These are phyloP conservation scores for Orthonychiurus folsomi DNA, from an alignment of 2,888 invertebrate genomes.

Conservation along the genomic window DNA sequence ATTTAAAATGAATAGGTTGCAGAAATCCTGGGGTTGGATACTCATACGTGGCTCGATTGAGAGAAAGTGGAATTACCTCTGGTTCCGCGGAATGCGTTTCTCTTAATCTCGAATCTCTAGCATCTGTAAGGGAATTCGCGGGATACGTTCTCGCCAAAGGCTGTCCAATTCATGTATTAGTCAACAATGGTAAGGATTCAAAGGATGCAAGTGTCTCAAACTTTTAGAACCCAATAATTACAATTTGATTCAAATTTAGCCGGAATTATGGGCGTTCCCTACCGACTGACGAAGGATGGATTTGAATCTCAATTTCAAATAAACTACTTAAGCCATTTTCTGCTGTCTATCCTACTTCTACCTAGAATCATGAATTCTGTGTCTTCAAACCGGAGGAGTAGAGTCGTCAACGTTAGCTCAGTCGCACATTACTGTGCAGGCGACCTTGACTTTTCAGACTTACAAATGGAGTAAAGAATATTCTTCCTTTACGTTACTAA, in stretches of 20 bases:
- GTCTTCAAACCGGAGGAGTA: constrained; percentile 46
- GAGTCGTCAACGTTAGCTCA: constrained; percentile 80
- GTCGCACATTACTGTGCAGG: constrained; percentile 63
- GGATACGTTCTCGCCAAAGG: constrained; percentile 55
- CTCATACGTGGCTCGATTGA: constrained; percentile 45
- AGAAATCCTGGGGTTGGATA: constrained; percentile 56
- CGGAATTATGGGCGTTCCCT: constrained; percentile 82
- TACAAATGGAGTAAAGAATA: background rate
- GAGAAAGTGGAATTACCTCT: constrained; percentile 42
- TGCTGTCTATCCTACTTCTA: constrained; percentile 69
- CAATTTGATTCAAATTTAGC: too few species aligned
- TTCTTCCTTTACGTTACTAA: background rate
- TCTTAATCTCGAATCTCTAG: constrained; percentile 66
- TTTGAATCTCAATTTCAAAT: constrained; percentile 77
- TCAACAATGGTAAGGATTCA: constrained; percentile 71
- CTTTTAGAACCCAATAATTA: too few species aligned
- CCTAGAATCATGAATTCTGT: constrained; percentile 55
- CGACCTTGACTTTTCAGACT: constrained; percentile 1
- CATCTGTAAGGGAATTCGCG: constrained; percentile 68
- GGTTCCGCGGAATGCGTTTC: constrained; percentile 54
- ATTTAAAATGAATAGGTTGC: constrained; percentile 53
- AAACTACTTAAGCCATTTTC: constrained; percentile 79
- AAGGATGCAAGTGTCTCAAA: too few species aligned
- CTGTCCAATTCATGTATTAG: constrained; percentile 59
- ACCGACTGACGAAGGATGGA: constrained; percentile 66